phyloP scores from a whole-genome alignment of 2,797 vertebrate species.

The Brachyalestes nurse region DNA sequence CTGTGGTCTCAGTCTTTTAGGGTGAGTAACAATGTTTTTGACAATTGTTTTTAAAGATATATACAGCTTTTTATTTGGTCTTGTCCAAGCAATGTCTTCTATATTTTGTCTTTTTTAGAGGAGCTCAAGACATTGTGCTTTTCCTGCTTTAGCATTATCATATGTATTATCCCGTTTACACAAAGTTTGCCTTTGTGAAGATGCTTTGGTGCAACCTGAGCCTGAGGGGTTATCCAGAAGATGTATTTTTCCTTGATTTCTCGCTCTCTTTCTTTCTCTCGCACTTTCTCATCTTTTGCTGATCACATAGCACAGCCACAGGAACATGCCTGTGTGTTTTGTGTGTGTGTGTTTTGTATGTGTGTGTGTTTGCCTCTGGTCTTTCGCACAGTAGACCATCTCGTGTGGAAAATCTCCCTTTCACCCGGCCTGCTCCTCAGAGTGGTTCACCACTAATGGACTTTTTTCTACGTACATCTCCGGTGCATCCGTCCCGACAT shows the following conservation, averaged over 20 bases:
- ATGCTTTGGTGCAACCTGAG: background rate
- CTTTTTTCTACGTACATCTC: slow-evolving; percentile 17
- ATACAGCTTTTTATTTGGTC: background rate
- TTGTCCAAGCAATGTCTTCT: background rate
- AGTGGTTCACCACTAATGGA: slow-evolving; percentile 45
- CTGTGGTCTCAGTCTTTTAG: slow-evolving; percentile 10
- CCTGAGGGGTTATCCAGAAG: background rate
- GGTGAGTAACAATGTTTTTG: slow-evolving; percentile 38
- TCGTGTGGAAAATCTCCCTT: slow-evolving; percentile 37
- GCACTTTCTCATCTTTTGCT: background rate
- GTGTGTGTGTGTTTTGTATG: background rate
- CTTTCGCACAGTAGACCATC: slow-evolving; percentile 16
- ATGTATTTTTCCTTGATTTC: background rate
- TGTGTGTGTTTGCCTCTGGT: slow-evolving; percentile 15
- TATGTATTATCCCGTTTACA: background rate
- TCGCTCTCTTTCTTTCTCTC: background rate
- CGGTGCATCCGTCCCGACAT: slow-evolving; percentile 28
- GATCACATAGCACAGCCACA: background rate
- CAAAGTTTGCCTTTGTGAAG: background rate
- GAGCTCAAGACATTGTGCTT: background rate
- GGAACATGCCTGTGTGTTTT: slow-evolving; percentile 10
- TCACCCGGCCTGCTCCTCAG: slow-evolving; percentile 27
- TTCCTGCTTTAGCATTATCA: background rate
- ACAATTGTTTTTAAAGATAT: background rate
- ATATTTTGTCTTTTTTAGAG: background rate